Evolutionary conservation across 2,113 vertebrate genomes (phyloP), one percentile per base, ranked within the genome.

Genomic region (Paracanthobrama guichenoti): DNA sequence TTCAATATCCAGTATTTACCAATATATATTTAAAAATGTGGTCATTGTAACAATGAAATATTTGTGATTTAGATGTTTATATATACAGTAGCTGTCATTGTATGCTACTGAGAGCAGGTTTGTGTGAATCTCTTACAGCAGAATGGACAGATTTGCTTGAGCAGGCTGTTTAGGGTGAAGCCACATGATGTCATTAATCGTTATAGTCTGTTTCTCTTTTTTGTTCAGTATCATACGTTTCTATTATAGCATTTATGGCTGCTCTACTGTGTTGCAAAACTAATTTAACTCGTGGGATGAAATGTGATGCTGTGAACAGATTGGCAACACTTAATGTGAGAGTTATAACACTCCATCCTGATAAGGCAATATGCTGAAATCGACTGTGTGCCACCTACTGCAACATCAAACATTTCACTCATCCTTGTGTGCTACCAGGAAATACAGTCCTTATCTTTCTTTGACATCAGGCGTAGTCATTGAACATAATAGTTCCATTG

Each of bases 331-430:
- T 75, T 75, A 75, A 75, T 75, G 72, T 75, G 72, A 53, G 72
- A 75, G 72, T 53, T 53, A 53, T 53, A 75, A 75, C 72, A 75
- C 72, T 75, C 72, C 72, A 53, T 53, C 72, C 72, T 53, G 46
- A 53, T 75, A 75, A 75, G 24, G 46, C 72, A 75, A 75, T 75
- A 75, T 75, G 72, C 72, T 75, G 72, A 75, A 75, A 75, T 75
- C 24, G 72, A 75, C 46, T 75, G 2, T 6, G 1, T 75, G 72
- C 72, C 72, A 50, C 39, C 69, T 44, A 72, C 69, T 72, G 22
- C 69, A 72, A 44, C 42, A 72, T 13, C 44, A 75, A 53, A 50
- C 44, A 75, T 28, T 39, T 20, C 9, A 6, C 18, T 69, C 31
- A 75, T 75, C 13, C n/a, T 42, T 14, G 22, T 75, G 44, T 18